Percentiles rank a stretch among this genome's conserved stretches.
Conservation (phyloP, 1,140 invertebrate genomes). For the Sycophaga agraensis region DNA sequence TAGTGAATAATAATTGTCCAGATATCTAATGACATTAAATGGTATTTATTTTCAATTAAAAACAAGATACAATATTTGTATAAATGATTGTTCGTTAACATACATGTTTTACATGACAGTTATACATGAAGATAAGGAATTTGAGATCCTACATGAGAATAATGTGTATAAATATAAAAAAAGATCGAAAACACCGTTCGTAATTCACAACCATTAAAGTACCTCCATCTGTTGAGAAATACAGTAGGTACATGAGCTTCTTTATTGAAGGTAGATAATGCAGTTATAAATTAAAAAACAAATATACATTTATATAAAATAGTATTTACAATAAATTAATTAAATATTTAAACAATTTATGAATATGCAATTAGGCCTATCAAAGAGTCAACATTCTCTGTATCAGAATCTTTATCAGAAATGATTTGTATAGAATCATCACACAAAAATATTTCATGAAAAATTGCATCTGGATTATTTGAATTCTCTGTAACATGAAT, state of each 20-base stretch:
- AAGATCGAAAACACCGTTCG: too few species aligned
- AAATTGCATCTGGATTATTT: constrained; percentile 36
- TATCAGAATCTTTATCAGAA: constrained; percentile 47
- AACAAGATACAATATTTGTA: too few species aligned
- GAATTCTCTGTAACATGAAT: constrained; percentile 28
- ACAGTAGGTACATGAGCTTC: neutral
- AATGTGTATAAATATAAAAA: too few species aligned
- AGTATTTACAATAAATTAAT: constrained; percentile 14
- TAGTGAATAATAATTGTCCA: too few species aligned
- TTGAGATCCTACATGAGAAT: too few species aligned
- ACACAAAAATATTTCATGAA: constrained; percentile 44
- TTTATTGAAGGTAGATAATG: neutral
- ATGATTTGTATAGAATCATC: constrained; percentile 43
- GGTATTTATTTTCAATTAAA: too few species aligned
- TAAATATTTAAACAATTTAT: constrained; percentile 22
- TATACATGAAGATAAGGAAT: too few species aligned
- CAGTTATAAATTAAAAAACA: neutral
- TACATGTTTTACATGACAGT: too few species aligned
- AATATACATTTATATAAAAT: neutral
- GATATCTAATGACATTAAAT: too few species aligned
- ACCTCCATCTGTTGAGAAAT: neutral
- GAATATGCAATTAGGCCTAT: constrained; percentile 49
- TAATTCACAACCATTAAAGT: neutral
- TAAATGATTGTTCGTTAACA: too few species aligned
- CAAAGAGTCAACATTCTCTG: constrained; percentile 50